Evolutionary conservation across 2,797 vertebrate genomes (phyloP).

Genomic region (Hafferia zeledoni): DNA sequence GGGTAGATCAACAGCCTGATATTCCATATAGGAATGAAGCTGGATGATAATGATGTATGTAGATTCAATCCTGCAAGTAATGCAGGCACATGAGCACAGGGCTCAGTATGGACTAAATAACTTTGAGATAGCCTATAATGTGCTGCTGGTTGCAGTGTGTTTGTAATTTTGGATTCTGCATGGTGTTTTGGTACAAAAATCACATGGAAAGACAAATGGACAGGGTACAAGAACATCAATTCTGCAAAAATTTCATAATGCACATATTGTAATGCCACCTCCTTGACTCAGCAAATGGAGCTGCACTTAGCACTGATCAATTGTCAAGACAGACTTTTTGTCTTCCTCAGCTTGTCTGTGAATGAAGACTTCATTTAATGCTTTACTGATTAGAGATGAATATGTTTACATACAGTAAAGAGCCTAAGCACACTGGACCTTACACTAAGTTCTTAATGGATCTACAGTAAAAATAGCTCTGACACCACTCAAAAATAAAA

Average conservation of each 20-base stretch:
- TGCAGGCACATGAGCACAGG: background rate
- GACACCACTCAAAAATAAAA: background rate
- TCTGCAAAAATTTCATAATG: background rate
- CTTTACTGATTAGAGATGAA: background rate
- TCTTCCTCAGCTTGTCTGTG: background rate
- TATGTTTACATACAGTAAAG: background rate
- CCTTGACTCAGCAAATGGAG: background rate
- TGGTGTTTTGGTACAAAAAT: background rate
- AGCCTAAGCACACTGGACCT: background rate
- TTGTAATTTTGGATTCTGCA: background rate
- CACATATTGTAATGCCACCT: rapidly evolving
- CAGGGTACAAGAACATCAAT: background rate
- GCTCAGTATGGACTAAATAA: background rate
- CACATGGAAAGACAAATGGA: background rate
- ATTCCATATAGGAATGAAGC: background rate
- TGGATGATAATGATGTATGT: background rate
- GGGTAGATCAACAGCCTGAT: background rate
- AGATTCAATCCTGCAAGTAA: background rate
- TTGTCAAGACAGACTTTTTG: background rate
- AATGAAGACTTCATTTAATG: background rate
- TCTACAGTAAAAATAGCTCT: background rate
- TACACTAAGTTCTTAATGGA: background rate
- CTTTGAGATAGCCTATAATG: background rate
- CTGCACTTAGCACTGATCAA: background rate
- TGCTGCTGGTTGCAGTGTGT: background rate